Percentiles rank a stretch among this genome's conserved stretches.
Conservation (phyloP, 2,113 vertebrate genomes). For the Ictalurus furcatus region DNA sequence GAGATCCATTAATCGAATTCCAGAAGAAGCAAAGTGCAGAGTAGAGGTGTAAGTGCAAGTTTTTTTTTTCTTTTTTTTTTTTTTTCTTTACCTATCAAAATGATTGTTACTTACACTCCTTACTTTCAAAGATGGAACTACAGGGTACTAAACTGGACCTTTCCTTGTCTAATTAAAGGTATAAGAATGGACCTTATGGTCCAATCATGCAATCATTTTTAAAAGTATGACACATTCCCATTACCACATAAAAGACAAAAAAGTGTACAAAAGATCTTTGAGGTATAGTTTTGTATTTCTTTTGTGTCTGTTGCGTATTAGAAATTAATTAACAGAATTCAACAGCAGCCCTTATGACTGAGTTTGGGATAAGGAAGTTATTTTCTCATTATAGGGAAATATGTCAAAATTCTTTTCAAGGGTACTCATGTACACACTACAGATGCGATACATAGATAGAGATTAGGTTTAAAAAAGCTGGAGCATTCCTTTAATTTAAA, state of each 20-base stretch:
- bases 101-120: not conserved
- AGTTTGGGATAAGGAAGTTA: not conserved
- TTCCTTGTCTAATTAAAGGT: not conserved
- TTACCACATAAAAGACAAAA: not conserved
- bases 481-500: not conserved
- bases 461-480: not conserved
- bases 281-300: not conserved
- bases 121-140: not conserved
- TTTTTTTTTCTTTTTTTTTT: no score
- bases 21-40: no score
- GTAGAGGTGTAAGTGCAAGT: no score
- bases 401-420: not conserved
- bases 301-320: not conserved
- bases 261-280: not conserved
- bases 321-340: not conserved
- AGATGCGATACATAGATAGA: not conserved
- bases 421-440: not conserved
- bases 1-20: no score
- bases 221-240: not conserved
- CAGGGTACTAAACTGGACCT: not conserved
- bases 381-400: not conserved
- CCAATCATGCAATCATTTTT: not conserved
- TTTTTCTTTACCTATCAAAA: not conserved
- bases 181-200: not conserved
- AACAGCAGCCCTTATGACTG: not conserved